These are phyloP conservation scores for Halcyon senegalensis DNA, from an alignment of 2,113 vertebrate genomes.

Conservation along the genomic window DNA sequence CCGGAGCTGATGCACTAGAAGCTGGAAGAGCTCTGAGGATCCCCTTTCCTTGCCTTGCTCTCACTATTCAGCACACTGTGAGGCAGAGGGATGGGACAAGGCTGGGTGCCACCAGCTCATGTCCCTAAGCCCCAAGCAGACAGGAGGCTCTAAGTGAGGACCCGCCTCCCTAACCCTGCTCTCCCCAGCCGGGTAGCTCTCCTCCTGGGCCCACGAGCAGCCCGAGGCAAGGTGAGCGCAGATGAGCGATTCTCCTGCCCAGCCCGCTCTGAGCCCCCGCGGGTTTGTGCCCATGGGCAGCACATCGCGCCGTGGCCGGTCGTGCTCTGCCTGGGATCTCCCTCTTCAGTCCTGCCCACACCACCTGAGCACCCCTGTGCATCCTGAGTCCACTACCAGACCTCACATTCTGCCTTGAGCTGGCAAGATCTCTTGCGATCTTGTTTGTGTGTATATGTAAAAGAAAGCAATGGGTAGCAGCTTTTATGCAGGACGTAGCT, in stretches of 20 bases:
- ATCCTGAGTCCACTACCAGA: not conserved
- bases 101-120: not conserved
- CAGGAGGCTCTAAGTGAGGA: not conserved
- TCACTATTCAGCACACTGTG: not conserved
- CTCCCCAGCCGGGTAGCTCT: not conserved
- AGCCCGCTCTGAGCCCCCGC: not conserved
- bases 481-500: not conserved
- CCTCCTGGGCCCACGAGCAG: not conserved
- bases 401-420: not conserved
- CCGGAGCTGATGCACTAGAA: not conserved
- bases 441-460: rapidly evolving
- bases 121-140: not conserved
- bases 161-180: not conserved
- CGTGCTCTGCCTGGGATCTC: not conserved
- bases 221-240: not conserved
- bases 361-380: not conserved
- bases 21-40: not conserved
- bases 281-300: not conserved
- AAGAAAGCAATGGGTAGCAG: not conserved
- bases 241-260: not conserved
- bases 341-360: not conserved
- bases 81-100: not conserved
- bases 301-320: rapidly evolving
- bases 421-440: not conserved
- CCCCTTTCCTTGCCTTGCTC: not conserved